Evolutionary conservation across 2,797 vertebrate species (phyloP), one percentile per base, ranked within the genome.

Genomic region (Cephalopachus bancanus): DNA sequence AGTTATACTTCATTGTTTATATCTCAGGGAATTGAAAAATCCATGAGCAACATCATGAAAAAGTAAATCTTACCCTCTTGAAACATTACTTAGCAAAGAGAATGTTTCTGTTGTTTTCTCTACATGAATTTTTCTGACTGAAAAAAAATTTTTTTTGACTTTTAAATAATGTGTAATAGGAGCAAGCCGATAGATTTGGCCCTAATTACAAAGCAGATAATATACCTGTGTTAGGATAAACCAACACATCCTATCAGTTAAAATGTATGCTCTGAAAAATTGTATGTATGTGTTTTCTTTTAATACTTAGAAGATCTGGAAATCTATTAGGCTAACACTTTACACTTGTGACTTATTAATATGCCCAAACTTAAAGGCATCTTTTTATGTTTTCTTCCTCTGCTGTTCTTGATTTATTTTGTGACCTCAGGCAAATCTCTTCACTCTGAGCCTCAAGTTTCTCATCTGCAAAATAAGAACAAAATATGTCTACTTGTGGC

Each of bases 391-490:
- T 28, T 96, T 96, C 83, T 94, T 55, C 81, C 59, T 97, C 28
- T 97, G 93, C 53, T 84, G 76, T 49, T 89, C 62, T 72, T 93
- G 79, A 93, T 96, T 96, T 96, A 94, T 97, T 97, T 79, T 97
- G 65, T 96, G 87, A 96, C 90, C 95, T 94, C 74, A 65, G 93
- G 79, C 95, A 96, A 96, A 96, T 97, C 92, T 96, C 74, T 94
- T 97, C 91, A 96, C 95, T 97, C 78, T 91, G 64, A 94, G 64
- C 89, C 74, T 97, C 65, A 69, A 78, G 88, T 97, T 96, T 97
- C 95, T 97, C 94, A 95, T 96, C 93, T 95, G 78, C 88, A 96
- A 97, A 97, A 81, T 88, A 44, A 98, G 51, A 91, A 89, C 94
- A 96, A 44, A 97, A 96, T 96, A 93, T 97, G 75, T n/a, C 74